Conservation (phyloP, 2,888 invertebrate genomes). For the Adineta ricciae region DNA sequence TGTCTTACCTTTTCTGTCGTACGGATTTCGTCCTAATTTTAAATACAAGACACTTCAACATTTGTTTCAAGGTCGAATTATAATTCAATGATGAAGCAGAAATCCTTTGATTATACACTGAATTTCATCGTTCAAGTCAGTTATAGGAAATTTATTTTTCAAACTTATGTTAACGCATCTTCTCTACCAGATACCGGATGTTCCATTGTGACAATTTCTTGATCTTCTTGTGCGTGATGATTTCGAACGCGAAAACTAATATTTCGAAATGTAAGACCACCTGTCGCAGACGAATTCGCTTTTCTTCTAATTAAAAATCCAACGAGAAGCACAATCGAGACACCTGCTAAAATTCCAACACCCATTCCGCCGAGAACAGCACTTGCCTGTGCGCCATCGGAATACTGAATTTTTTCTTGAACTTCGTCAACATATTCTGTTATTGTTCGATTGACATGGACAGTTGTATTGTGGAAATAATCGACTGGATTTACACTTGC, state of each 20-base stretch:
- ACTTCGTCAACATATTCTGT: neutral
- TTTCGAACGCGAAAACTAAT: neutral
- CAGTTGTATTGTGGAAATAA: neutral
- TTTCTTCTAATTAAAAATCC: neutral
- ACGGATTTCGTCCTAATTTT: no score
- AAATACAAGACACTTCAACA: no score
- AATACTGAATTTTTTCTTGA: neutral
- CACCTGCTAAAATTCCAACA: neutral
- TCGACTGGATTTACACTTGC: neutral
- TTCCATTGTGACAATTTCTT: neutral
- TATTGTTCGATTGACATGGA: neutral
- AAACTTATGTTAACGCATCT: neutral
- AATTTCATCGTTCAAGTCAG: no score
- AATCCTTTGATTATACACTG: no score
- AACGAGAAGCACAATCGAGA: neutral
- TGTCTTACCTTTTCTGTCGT: no score
- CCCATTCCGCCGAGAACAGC: neutral
- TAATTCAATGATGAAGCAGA: no score
- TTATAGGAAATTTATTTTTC: no score
- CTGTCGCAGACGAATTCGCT: neutral
- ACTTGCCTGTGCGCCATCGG: neutral
- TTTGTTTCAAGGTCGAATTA: no score
- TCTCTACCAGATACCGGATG: neutral
- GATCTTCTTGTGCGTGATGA: neutral
- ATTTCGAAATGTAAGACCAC: neutral